A percentile compares a stretch with the other conserved stretches of the same genome.
These are phyloP conservation scores for Phyllotreta striolata DNA, from an alignment of 2,888 invertebrate genomes.

Conservation along the genomic window DNA sequence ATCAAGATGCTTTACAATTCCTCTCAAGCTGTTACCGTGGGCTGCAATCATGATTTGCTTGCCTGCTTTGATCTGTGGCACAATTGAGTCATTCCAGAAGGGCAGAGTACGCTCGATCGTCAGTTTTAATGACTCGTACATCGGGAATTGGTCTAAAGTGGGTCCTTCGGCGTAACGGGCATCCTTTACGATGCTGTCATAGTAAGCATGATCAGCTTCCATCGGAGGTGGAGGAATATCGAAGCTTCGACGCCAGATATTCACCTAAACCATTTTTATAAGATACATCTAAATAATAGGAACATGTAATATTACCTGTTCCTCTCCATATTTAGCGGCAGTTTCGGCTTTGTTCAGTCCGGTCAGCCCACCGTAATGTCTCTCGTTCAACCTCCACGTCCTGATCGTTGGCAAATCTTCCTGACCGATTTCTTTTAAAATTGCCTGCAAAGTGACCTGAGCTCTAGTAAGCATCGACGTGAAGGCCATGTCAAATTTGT, in stretches of 20 bases:
- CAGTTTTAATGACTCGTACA: constrained; percentile 83
- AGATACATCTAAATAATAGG: not conserved
- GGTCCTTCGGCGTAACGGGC: constrained; percentile 74
- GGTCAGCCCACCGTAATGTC: constrained; percentile 73
- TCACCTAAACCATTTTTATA: constrained; percentile 49
- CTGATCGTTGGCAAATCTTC: constrained; percentile 65
- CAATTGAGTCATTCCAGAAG: constrained; percentile 88
- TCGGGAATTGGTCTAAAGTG: constrained; percentile 80
- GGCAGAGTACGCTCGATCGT: constrained; percentile 87
- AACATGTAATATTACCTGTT: constrained; percentile 63
- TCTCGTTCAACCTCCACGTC: constrained; percentile 72
- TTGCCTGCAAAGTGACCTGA: constrained; percentile 66
- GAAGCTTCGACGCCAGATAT: constrained; percentile 89
- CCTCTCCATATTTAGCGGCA: constrained; percentile 72
- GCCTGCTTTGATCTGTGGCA: constrained; percentile 85
- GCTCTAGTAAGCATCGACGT: constrained; percentile 72
- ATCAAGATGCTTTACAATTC: constrained; percentile 81
- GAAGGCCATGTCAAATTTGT: constrained; percentile 69
- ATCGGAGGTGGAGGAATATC: constrained; percentile 87
- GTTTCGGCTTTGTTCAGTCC: constrained; percentile 74
- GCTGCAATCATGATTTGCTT: constrained; percentile 85
- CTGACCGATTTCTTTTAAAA: constrained; percentile 68
- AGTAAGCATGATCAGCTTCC: constrained; percentile 80
- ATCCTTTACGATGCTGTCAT: constrained; percentile 80
- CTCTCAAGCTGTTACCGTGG: constrained; percentile 88